phyloP scores from a whole-genome alignment of 2,113 vertebrate species.

The Scytalopus superciliaris region DNA sequence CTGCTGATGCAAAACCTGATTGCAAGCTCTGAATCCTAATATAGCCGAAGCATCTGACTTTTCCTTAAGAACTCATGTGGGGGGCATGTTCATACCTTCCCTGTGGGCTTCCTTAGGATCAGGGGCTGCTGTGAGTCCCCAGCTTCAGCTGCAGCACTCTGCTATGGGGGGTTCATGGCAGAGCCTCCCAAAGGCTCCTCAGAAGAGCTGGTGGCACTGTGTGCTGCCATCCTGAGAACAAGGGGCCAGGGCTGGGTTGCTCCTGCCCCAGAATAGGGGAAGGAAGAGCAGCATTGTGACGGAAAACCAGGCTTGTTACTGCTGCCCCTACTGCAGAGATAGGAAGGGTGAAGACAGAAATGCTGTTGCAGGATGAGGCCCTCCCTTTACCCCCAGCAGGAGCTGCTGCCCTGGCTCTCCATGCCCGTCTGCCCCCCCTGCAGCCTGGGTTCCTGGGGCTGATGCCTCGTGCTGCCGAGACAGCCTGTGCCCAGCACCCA shows the following conservation, averaged over 20 bases:
- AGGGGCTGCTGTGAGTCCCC: neutral
- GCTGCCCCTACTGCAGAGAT: neutral
- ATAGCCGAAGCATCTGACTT: neutral
- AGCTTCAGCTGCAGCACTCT: neutral
- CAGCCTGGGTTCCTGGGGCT: neutral
- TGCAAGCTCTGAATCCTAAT: neutral
- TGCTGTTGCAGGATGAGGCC: slow-evolving; percentile 1
- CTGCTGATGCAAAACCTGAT: neutral
- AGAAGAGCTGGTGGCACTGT: neutral
- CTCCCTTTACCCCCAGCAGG: neutral
- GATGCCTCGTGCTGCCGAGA: neutral
- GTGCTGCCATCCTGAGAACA: neutral
- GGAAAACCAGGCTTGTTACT: neutral
- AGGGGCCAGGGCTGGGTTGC: neutral
- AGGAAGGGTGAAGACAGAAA: slow-evolving; percentile 35
- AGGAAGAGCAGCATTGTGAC: slow-evolving; percentile 41
- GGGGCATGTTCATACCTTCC: neutral
- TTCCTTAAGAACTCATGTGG: neutral
- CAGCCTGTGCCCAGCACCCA: neutral
- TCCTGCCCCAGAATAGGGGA: slow-evolving; percentile 50
- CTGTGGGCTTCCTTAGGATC: neutral
- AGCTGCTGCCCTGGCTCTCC: neutral
- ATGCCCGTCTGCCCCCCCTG: rapidly evolving
- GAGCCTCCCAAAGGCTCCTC: neutral
- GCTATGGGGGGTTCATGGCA: neutral